phyloP scores from a whole-genome alignment of 2,113 vertebrate genomes.

The Caretta caretta region DNA sequence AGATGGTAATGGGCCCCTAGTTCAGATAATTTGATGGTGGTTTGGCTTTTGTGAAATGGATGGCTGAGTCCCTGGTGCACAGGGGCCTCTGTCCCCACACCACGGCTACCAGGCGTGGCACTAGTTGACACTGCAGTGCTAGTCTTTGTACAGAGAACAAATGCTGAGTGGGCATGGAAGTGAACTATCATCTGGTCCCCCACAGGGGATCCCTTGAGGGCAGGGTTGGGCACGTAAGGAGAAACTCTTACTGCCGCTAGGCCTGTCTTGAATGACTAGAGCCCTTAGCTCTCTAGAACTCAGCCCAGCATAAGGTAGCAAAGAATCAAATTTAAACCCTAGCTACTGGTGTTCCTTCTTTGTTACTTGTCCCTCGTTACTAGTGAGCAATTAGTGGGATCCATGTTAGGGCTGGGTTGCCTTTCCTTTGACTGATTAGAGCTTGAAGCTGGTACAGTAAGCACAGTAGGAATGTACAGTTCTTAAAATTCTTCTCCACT shows the following conservation, averaged over 20 bases:
- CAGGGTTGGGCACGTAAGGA: neutral
- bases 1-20: neutral
- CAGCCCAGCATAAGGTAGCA: neutral
- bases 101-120: neutral
- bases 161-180: neutral
- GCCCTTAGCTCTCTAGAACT: neutral
- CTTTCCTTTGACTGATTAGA: neutral
- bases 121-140: neutral
- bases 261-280: neutral
- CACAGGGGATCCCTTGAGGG: neutral
- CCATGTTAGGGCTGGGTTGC: neutral
- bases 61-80: neutral
- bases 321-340: neutral
- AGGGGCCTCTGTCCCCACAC: rapidly evolving
- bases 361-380: neutral
- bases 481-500: neutral
- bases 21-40: neutral
- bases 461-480: neutral
- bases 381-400: neutral
- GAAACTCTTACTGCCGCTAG: neutral
- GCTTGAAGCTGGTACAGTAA: neutral
- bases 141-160: neutral
- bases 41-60: rapidly evolving
- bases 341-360: neutral
- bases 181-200: neutral